phyloP scores from a whole-genome alignment of 2,797 vertebrate species.

The Botia kubotai region DNA sequence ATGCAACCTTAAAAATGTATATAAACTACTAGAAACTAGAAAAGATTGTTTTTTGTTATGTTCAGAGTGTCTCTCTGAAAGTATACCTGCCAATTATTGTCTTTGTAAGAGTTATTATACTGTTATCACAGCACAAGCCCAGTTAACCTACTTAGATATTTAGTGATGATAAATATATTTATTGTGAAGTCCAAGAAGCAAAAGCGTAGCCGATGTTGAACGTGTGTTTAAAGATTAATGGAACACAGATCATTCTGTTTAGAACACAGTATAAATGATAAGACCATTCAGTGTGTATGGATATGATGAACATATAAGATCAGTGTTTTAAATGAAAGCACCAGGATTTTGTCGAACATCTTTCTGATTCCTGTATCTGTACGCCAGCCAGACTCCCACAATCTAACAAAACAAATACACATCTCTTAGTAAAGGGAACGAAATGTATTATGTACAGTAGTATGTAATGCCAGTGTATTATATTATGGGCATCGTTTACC shows the following conservation, averaged over 20 bases:
- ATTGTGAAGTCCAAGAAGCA: background rate
- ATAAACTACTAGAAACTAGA: background rate
- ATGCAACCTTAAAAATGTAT: too few relatives aligned
- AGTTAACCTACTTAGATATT: constrained; percentile 6
- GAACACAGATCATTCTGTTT: background rate
- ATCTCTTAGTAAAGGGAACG: background rate
- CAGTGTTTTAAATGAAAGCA: constrained; percentile 85
- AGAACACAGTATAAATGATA: background rate
- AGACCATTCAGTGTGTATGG: background rate
- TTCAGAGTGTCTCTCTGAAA: background rate
- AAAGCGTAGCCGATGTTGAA: background rate
- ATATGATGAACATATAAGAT: background rate
- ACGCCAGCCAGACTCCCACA: constrained; percentile 91
- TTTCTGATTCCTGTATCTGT: constrained; percentile 92
- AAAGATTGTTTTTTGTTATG: too few relatives aligned
- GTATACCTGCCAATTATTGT: constrained; percentile 5
- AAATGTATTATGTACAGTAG: background rate
- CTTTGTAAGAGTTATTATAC: constrained; percentile 19
- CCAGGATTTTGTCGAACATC: constrained; percentile 88
- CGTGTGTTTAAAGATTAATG: background rate
- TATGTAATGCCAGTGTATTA: too few relatives aligned
- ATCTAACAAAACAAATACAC: constrained; percentile 78
- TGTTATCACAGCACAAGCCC: constrained; percentile 17
- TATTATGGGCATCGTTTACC: too few relatives aligned
- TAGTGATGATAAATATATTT: background rate